These are phyloP conservation scores for Caenorhabditis angaria DNA, from an alignment of 2,888 invertebrate species.

Conservation along the genomic window DNA sequence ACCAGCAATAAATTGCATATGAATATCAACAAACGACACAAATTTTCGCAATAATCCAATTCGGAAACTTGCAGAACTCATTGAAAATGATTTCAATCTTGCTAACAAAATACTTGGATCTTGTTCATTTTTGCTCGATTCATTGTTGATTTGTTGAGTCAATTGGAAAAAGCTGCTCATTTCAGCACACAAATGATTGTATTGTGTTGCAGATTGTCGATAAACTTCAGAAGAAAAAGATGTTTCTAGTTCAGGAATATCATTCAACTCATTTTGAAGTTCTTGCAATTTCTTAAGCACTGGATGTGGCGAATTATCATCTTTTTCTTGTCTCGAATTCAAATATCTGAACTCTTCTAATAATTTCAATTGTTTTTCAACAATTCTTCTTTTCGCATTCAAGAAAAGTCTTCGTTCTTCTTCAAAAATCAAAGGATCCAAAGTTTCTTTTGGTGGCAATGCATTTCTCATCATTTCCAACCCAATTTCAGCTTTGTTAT, in stretches of 20 bases:
- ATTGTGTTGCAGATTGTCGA: slow-evolving; percentile 45
- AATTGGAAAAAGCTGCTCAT: slow-evolving; percentile 37
- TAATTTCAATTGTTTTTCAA: slow-evolving; percentile 46
- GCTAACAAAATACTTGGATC: slow-evolving; percentile 20
- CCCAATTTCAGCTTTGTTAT: slow-evolving; percentile 15
- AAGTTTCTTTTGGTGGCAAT: slow-evolving; percentile 48
- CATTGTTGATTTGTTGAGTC: slow-evolving; percentile 7
- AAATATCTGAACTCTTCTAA: slow-evolving; percentile 32
- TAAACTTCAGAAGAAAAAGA: slow-evolving; percentile 23
- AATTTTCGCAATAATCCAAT: slow-evolving; percentile 33
- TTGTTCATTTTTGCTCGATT: slow-evolving; percentile 9
- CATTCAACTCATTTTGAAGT: slow-evolving; percentile 18
- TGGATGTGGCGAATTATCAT: slow-evolving; percentile 30
- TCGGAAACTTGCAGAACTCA: slow-evolving; percentile 45
- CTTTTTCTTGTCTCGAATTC: slow-evolving; percentile 27
- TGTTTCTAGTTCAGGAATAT: too few species aligned
- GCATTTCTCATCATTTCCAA: slow-evolving; percentile 38
- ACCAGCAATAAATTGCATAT: slow-evolving; percentile 41
- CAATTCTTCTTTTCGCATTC: slow-evolving; percentile 34
- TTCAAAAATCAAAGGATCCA: slow-evolving; percentile 56
- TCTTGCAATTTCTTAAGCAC: slow-evolving; percentile 33
- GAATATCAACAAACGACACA: slow-evolving; percentile 49
- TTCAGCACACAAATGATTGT: slow-evolving; percentile 44
- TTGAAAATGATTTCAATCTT: slow-evolving; percentile 39
- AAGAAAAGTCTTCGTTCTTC: slow-evolving; percentile 46